These are phyloP conservation scores for Scrobipalpa costella DNA, from an alignment of 2,888 invertebrate genomes.

Conservation along the genomic window DNA sequence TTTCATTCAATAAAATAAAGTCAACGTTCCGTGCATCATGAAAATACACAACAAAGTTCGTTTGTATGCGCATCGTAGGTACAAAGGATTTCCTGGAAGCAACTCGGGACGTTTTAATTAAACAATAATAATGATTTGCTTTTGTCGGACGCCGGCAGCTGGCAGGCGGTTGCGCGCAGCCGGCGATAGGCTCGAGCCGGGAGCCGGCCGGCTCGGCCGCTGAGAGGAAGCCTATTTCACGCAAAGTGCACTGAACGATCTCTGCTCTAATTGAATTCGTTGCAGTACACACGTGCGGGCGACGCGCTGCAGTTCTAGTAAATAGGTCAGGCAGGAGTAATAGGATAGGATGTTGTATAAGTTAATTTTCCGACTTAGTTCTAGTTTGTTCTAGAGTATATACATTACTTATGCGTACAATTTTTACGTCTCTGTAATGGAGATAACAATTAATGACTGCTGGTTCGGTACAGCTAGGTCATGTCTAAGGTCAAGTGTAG, in stretches of 20 bases:
- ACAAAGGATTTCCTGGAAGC: not conserved
- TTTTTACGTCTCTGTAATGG: too few species aligned
- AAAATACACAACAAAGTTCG: not conserved
- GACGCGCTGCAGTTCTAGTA: not conserved
- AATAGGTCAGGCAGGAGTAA: not conserved
- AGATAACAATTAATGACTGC: too few species aligned
- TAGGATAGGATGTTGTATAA: too few species aligned
- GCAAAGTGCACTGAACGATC: slow-evolving; percentile 8
- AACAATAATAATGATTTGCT: slow-evolving; percentile 1
- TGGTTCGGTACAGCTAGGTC: too few species aligned
- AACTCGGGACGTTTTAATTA: slow-evolving; percentile 1
- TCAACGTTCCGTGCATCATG: too few species aligned
- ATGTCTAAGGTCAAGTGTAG: too few species aligned
- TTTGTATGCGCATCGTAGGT: not conserved
- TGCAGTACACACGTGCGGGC: not conserved
- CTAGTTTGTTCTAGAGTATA: too few species aligned
- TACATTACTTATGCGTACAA: too few species aligned
- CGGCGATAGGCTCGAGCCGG: not conserved
- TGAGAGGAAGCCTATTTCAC: slow-evolving; percentile 1
- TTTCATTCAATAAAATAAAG: too few species aligned
- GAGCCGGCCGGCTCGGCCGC: not conserved
- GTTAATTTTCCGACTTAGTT: too few species aligned
- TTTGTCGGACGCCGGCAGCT: not conserved
- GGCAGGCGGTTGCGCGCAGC: not conserved
- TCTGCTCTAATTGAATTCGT: slow-evolving; percentile 16